Evolutionary conservation across 2,888 invertebrate genomes (phyloP), one percentile per base, ranked within the genome.

Genomic region (Cyclophora punctaria): DNA sequence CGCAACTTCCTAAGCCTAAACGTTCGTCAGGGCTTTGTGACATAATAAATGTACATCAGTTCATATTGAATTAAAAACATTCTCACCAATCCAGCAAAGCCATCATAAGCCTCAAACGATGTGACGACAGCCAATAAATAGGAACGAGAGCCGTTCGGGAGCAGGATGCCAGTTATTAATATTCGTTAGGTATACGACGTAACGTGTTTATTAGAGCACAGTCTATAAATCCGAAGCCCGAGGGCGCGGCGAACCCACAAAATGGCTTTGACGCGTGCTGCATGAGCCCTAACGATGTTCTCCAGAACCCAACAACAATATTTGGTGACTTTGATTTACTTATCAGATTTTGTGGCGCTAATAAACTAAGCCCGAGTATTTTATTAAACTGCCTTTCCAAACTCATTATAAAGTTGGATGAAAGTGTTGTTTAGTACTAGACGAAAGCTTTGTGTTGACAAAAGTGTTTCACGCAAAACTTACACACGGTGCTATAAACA

Each of bases 161-260:
- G 65, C 62, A 69, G 73, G 74, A 78, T 75, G 71, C 67, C 56
- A 56, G 78, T 77, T 83, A 84, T 84, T 83, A 84, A 85, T 85
- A 83, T 84, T 83, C 82, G 77, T 82, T 82, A 80, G 74, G 71
- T 73, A 69, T 67, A 70, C 70, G 69, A 67, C 69, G 73, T 73
- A 79, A 85, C 80, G 82, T 83, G 83, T 84, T 83, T 84, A 85
- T 85, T 84, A 85, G 77, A 75, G 74, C 59, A 67, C 68, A 64
- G 70, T 73, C 75, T 74, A 78, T 83, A 82, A 83, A 82, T 78
- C 73, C 67, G 20, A 20, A 63, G 60, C 58, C 56, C 53, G 51
- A 59, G 60, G 60, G 57, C 61, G 59, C 57, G 66, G 64, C 59
- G 67, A 55, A 71, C 71, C 83, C 84, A 64, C 83, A 78, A 73